A percentile compares a stretch with the other conserved stretches of the same genome.
These are phyloP conservation scores for Andrena dorsata DNA, from an alignment of 2,888 invertebrate genomes.

Conservation along the genomic window DNA sequence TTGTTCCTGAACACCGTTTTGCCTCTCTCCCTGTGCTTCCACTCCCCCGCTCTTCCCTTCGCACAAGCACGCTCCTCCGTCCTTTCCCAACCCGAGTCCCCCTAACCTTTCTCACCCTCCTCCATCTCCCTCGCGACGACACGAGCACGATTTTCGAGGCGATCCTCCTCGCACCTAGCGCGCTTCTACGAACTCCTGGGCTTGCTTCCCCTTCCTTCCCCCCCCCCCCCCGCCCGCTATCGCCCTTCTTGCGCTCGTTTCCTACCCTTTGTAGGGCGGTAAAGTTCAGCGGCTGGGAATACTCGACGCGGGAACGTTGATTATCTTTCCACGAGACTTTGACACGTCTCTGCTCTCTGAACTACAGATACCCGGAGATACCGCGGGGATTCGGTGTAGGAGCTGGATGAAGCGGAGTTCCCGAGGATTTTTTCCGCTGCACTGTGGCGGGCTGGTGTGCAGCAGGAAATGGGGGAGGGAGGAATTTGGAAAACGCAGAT, in stretches of 20 bases:
- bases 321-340: constrained; percentile 58
- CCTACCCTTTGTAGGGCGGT: constrained; percentile 48
- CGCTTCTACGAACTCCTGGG: constrained; percentile 79
- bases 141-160: constrained; percentile 47
- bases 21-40: background rate
- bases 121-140: constrained; percentile 37
- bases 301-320: constrained; percentile 54
- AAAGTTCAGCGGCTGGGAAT: constrained; percentile 35
- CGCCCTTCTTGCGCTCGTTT: constrained; percentile 30
- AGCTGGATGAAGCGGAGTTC: background rate
- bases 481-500: background rate
- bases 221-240: background rate
- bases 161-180: constrained; percentile 64
- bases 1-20: constrained; percentile 34
- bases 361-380: constrained; percentile 46
- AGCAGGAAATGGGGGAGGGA: constrained; percentile 12
- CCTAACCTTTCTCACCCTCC: constrained; percentile 26
- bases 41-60: background rate
- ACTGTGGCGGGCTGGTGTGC: background rate
- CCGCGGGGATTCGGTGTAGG: constrained; percentile 6
- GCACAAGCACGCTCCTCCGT: background rate
- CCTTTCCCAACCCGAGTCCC: constrained; percentile 15
- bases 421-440: background rate
- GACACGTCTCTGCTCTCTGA: constrained; percentile 62
- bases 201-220: constrained; percentile 65